Conservation (phyloP, 1,140 invertebrate species). For the Dolichoris vasculosae region DNA sequence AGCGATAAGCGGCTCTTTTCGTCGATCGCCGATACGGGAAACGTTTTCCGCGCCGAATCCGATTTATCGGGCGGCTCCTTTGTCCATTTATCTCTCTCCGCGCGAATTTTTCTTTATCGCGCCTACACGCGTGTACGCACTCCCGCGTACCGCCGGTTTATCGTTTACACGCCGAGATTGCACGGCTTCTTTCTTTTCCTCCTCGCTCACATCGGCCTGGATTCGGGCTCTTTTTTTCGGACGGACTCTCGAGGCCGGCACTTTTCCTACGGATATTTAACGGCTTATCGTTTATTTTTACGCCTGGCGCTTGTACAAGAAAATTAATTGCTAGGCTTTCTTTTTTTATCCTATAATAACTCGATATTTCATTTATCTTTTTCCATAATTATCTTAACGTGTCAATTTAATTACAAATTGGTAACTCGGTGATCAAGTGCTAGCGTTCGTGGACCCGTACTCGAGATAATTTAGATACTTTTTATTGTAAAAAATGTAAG, state of each 20-base stretch:
- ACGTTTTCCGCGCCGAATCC: not conserved
- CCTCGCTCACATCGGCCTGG: not conserved
- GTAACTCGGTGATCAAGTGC: not conserved
- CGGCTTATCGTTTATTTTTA: not conserved
- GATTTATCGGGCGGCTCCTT: slow-evolving; percentile 11
- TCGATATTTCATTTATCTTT: too few species aligned
- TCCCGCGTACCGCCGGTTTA: not conserved
- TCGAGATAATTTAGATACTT: too few species aligned
- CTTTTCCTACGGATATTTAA: not conserved
- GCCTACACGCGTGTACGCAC: not conserved
- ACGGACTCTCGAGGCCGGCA: not conserved
- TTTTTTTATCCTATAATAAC: too few species aligned
- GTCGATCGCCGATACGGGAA: not conserved
- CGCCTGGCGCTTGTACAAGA: not conserved
- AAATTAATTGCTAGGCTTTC: not conserved
- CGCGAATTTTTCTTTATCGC: slow-evolving; percentile 32
- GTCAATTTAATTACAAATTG: not conserved
- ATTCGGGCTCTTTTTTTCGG: not conserved
- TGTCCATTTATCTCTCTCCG: not conserved
- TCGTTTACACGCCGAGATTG: not conserved
- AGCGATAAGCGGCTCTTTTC: not conserved
- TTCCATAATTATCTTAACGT: not conserved
- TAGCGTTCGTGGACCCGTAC: too few species aligned
- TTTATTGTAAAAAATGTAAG: too few species aligned
- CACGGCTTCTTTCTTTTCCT: not conserved